Evolutionary conservation across 2,888 invertebrate genomes (phyloP).

Genomic region (Lepidocyrtinus sp.): DNA sequence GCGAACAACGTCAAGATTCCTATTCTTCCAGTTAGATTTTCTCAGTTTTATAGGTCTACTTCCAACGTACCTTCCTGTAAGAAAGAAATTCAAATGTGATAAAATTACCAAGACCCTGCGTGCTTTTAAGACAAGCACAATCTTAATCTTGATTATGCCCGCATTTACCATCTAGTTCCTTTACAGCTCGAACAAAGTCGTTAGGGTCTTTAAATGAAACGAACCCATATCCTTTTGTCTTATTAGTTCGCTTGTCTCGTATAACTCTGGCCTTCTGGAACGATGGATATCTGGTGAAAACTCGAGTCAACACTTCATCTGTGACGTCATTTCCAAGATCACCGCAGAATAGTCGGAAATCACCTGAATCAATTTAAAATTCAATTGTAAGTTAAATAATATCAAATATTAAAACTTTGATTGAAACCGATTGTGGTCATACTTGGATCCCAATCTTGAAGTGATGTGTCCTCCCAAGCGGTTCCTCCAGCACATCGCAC

Average conservation of each 20-base stretch:
- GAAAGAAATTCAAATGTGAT: not conserved
- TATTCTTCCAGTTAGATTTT: slow-evolving; percentile 96
- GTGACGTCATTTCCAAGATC: slow-evolving; percentile 99
- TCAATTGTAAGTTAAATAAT: no score
- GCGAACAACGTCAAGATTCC: slow-evolving; percentile 92
- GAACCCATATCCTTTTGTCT: slow-evolving; percentile 99
- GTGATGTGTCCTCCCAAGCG: slow-evolving; percentile 95
- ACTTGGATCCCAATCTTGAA: slow-evolving; percentile 96
- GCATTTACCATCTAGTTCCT: slow-evolving; percentile 96
- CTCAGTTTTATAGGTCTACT: slow-evolving; percentile 97
- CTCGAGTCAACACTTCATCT: slow-evolving; percentile 95
- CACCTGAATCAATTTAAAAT: no score
- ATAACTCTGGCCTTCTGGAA: slow-evolving; percentile 96
- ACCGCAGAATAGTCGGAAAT: slow-evolving; percentile 99
- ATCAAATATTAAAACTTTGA: slow-evolving; percentile 34
- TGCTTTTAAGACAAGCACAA: not conserved
- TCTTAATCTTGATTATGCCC: not conserved
- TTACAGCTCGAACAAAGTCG: slow-evolving; percentile 98
- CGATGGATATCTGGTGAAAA: slow-evolving; percentile 94
- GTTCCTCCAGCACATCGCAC: slow-evolving; percentile 94
- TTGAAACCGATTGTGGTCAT: no score
- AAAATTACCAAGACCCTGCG: not conserved
- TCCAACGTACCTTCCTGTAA: slow-evolving; percentile 94
- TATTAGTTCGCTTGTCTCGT: slow-evolving; percentile 95
- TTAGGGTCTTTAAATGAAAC: slow-evolving; percentile 98